Evolutionary conservation across 1,140 invertebrate genomes (phyloP), one percentile per base, ranked within the genome.

Genomic region (Diabrotica undecimpunctata): DNA sequence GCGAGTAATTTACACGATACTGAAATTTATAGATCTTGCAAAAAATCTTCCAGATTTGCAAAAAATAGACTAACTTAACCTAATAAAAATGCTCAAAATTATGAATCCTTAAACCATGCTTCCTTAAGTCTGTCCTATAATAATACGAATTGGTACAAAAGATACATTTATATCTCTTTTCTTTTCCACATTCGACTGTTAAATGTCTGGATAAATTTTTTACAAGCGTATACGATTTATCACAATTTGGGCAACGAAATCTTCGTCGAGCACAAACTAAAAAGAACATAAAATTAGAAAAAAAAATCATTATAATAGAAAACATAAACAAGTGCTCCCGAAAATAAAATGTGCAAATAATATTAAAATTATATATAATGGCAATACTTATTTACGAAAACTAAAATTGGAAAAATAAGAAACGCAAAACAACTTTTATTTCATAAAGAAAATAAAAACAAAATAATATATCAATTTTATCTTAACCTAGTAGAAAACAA

Each of bases 201-300:
- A 82, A 70, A 72, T 86, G 85, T 6, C 80, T 77, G 59, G 78
- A 80, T 68, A 85, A 78, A 68, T 84, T 83, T 37, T 82, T 76
- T 11, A 82, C 73, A 72, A 81, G 80, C 0, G 78, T 79, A 68
- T 85, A 85, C 5, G 74, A 74, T 59, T 83, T 83, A 57, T 77
- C 75, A 71, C 82, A 83, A 14, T 76, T 77, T 38, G 70, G 69
- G 70, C 80, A 82, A 36, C 74, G 71, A 70, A 72, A 79, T 7
- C 25, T 25, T 25, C 68, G 54, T 12, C 37, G 39, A 46, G 39
- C 58, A n/a, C 41, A 46, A 46, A 46, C 41, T 46, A 46, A 46
- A 46, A 46, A 46, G 8, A 46, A 46, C 8, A 46, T n/a, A 46
- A 46, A 46, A 10, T 46, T 10, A n/a, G 41, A n/a, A 46, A 46